These are phyloP conservation scores for Glyptemys insculpta DNA, from an alignment of 2,797 vertebrate species.

Conservation along the genomic window DNA sequence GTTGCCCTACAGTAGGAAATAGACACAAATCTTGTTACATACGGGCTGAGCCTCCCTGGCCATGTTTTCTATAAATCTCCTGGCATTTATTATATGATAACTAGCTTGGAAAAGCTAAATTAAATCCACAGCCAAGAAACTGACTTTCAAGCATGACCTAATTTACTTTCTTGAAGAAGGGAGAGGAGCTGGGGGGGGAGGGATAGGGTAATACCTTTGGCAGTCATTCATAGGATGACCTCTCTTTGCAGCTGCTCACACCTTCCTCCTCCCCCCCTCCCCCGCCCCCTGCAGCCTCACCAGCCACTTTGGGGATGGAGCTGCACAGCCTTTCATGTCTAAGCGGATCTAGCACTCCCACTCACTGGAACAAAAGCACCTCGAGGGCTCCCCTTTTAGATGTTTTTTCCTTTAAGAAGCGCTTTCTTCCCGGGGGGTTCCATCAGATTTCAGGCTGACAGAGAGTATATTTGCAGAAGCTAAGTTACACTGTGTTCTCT, in stretches of 20 bases:
- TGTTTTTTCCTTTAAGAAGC: conserved; percentile 32
- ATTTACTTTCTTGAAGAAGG: conserved; percentile 34
- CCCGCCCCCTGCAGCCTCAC: not conserved
- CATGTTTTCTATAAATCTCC: conserved; percentile 75
- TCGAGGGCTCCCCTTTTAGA: conserved; percentile 54
- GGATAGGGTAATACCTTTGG: conserved; percentile 55
- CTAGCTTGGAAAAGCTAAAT: conserved; percentile 75
- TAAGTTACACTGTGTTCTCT: rapidly evolving
- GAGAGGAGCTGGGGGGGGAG: not conserved
- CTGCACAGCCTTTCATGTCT: conserved; percentile 29
- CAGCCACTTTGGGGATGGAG: conserved; percentile 40
- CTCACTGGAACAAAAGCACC: conserved; percentile 59
- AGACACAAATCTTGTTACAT: conserved; percentile 72
- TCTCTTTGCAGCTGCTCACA: conserved; percentile 32
- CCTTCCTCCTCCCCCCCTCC: conserved; percentile 20
- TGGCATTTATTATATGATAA: conserved; percentile 70
- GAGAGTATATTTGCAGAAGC: rapidly evolving
- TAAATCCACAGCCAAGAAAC: conserved; percentile 69
- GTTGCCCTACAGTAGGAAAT: conserved; percentile 18
- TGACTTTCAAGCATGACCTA: conserved; percentile 71
- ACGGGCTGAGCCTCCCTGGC: conserved; percentile 70
- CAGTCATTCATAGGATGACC: conserved; percentile 62
- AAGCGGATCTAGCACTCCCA: conserved; percentile 63
- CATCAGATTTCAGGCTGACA: not conserved
- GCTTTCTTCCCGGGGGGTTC: not conserved